Evolutionary conservation across 2,888 invertebrate genomes (phyloP).

Genomic region (Venustoraphidia nigricollis): DNA sequence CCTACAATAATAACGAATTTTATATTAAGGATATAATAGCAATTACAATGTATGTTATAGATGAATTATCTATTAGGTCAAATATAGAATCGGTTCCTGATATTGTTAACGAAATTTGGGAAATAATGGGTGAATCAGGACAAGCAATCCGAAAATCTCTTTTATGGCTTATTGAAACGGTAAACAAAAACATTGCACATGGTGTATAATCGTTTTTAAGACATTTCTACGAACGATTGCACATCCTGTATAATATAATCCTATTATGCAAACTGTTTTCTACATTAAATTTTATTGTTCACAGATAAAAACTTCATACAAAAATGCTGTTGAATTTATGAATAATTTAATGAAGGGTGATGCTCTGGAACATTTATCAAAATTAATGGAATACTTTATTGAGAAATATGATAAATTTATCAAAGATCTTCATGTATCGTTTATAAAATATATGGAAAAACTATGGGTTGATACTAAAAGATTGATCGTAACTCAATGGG

Average conservation of each 20-base stretch:
- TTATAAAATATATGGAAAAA: slow-evolving; percentile 55
- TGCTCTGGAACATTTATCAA: slow-evolving; percentile 54
- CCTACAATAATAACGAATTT: slow-evolving; percentile 69
- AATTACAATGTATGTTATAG: slow-evolving; percentile 50
- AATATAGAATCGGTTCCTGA: slow-evolving; percentile 67
- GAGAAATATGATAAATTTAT: slow-evolving; percentile 66
- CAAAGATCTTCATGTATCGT: slow-evolving; percentile 56
- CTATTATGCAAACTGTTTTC: neutral
- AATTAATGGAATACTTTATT: slow-evolving; percentile 49
- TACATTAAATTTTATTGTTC: slow-evolving; percentile 12
- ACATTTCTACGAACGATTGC: neutral
- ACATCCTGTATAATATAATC: neutral
- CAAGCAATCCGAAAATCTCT: slow-evolving; percentile 61
- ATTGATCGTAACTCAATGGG: slow-evolving; percentile 54
- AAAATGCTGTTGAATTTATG: slow-evolving; percentile 51
- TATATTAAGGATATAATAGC: slow-evolving; percentile 65
- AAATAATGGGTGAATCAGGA: slow-evolving; percentile 73
- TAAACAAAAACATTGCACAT: slow-evolving; percentile 16
- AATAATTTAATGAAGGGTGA: slow-evolving; percentile 59
- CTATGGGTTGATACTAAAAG: slow-evolving; percentile 54
- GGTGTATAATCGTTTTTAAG: neutral
- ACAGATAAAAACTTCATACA: slow-evolving; percentile 50
- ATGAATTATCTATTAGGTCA: slow-evolving; percentile 61
- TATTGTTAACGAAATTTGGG: slow-evolving; percentile 69
- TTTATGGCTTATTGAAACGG: slow-evolving; percentile 54